phyloP scores from a whole-genome alignment of 2,797 vertebrate species.

The Bradypus variegatus region DNA sequence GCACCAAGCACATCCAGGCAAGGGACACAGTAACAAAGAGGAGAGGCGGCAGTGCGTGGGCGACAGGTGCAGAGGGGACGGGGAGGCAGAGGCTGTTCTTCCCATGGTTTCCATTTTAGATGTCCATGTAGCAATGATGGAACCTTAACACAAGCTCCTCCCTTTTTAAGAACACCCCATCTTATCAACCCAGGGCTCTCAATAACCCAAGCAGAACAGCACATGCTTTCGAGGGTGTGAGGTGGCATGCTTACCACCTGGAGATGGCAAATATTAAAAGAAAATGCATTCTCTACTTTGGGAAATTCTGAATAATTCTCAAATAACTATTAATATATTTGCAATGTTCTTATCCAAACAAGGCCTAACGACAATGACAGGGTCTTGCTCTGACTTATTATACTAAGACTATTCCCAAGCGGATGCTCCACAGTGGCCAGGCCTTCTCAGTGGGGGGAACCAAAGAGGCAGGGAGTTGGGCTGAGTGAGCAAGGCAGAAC shows the following conservation, averaged over 20 bases:
- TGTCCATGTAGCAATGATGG: not conserved
- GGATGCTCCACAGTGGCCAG: rapidly evolving
- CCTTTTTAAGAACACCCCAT: not conserved
- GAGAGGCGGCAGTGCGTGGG: constrained; percentile 78
- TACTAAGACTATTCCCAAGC: rapidly evolving
- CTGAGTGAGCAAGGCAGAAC: too few species aligned
- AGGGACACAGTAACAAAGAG: constrained; percentile 79
- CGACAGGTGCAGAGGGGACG: constrained; percentile 68
- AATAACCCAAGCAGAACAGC: not conserved
- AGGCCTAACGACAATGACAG: too few species aligned
- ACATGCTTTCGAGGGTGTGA: rapidly evolving
- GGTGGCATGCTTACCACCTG: not conserved
- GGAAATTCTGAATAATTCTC: not conserved
- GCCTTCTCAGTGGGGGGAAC: too few species aligned
- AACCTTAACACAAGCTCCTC: not conserved
- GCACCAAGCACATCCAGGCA: constrained; percentile 76
- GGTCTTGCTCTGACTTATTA: too few species aligned
- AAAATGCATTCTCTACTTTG: too few species aligned
- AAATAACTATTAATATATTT: rapidly evolving
- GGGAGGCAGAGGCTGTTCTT: constrained; percentile 58
- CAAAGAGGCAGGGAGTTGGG: not conserved
- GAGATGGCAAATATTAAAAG: rapidly evolving
- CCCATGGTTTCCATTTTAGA: not conserved
- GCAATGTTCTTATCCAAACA: not conserved
- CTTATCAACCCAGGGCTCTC: not conserved